Base-by-base conservation (phyloP, 2,888 invertebrate genomes). In the Sarcophaga caerulescens region DNA sequence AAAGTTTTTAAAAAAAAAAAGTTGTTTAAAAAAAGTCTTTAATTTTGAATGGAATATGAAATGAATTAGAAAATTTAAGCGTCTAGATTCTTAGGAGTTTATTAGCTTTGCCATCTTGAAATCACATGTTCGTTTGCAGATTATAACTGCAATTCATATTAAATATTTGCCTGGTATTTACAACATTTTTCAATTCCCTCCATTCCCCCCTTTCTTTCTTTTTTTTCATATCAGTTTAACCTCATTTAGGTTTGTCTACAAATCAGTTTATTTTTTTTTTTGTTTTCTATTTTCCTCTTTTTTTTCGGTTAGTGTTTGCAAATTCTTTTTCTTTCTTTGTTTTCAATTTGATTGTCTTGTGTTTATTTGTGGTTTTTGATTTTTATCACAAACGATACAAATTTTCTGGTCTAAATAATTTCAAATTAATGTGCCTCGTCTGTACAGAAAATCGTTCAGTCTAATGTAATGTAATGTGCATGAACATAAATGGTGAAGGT, bases 361-460 rank as follows among this genome's bases (percentile, higher is more conserved):
- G 68, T n/a, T 17, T 70, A 10, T 69, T 70, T 75, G 71, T 60
- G 63, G 62, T n/a, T 47, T 19, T 47, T 19, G 35, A 23, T 62
- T 44, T 70, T 80, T 59, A 71, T 75, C 57, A 66, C 59, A 71
- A 71, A 80, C 66, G 44, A 44, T 84, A 74, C 21, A 75, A 77
- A 80, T 80, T 84, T 75, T 76, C 75, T 80, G 84, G 84, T 84
- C 84, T 76, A 84, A 70, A 84, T 71, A 80, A 60, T 80, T 71
- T 76, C 11, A 66, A 35, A 65, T 70, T 81, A 60, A 25, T 75
- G 65, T 44, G 47, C 25, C 35, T 2, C n/a, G 44, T 21, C 60
- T 11, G 47, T 59, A 14, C 12, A 60, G 19, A 10, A 17, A 60
- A 19, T 44, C 17, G 52, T 23, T 66, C n/a, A 59, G 59, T 59